A percentile compares a stretch with the other conserved stretches of the same genome.
Conservation (phyloP, 1,140 invertebrate genomes). For the Heliconius hewitsoni region DNA sequence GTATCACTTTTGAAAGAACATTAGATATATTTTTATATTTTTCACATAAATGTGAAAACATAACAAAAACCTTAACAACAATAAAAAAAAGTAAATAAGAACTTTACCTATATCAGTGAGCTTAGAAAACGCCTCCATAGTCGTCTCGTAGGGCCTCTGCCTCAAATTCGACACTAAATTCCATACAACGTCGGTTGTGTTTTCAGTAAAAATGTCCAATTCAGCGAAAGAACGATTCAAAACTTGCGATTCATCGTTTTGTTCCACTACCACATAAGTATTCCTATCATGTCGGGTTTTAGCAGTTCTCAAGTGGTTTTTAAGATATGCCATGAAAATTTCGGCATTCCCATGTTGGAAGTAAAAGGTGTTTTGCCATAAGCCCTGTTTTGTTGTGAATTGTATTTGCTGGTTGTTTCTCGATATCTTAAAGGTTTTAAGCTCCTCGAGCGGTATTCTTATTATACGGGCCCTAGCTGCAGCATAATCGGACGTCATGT, state of each 20-base stretch:
- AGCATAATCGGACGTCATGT: slow-evolving; percentile 78
- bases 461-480: slow-evolving; percentile 82
- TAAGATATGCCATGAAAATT: slow-evolving; percentile 86
- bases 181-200: slow-evolving; percentile 85
- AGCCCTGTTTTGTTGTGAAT: slow-evolving; percentile 87
- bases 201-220: slow-evolving; percentile 89
- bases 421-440: slow-evolving; percentile 86
- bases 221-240: slow-evolving; percentile 92
- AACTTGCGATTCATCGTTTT: slow-evolving; percentile 84
- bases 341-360: slow-evolving; percentile 94
- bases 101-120: slow-evolving; percentile 86
- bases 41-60: too few species aligned
- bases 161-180: slow-evolving; percentile 87
- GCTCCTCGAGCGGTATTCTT: slow-evolving; percentile 84
- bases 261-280: slow-evolving; percentile 85
- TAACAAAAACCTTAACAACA: too few species aligned
- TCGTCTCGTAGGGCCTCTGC: slow-evolving; percentile 89
- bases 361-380: slow-evolving; percentile 89
- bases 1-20: too few species aligned
- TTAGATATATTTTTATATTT: too few species aligned
- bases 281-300: slow-evolving; percentile 87
- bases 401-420: slow-evolving; percentile 86
- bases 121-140: slow-evolving; percentile 91
- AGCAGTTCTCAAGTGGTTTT: slow-evolving; percentile 82
- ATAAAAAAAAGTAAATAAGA: slow-evolving; percentile 1